Percentiles rank a stretch among this genome's conserved stretches.
Evolutionary conservation across 2,797 vertebrate genomes (phyloP).

Genomic region (Vireo griseus): DNA sequence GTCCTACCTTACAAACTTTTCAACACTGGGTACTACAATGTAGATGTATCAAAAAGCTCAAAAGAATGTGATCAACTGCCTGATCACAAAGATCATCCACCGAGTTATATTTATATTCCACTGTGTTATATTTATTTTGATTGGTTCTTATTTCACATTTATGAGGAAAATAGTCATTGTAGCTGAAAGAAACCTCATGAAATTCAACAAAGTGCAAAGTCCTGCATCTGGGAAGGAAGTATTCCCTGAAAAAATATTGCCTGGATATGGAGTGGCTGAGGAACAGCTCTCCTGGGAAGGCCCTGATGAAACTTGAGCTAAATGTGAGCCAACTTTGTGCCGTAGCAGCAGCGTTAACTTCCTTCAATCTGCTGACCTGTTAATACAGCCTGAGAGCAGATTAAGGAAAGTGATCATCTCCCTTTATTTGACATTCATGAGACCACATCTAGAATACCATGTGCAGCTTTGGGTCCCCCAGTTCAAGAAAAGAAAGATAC

Average conservation of each 20-base stretch:
- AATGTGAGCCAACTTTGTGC: not conserved
- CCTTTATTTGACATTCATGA: not conserved
- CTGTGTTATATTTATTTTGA: not conserved
- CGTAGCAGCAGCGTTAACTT: fast-evolving
- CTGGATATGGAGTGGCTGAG: not conserved
- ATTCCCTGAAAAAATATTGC: not conserved
- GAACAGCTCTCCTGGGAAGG: not conserved
- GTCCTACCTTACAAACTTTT: not conserved
- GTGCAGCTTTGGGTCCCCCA: not conserved
- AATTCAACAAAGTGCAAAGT: not conserved
- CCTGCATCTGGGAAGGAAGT: not conserved
- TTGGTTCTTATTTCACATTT: not conserved
- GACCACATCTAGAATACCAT: not conserved
- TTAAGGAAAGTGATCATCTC: not conserved
- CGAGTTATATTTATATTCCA: not conserved
- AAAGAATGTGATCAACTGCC: not conserved
- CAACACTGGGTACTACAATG: no score
- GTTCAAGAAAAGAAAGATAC: not conserved
- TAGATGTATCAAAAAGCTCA: not conserved
- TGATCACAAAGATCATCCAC: not conserved
- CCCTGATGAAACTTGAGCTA: not conserved
- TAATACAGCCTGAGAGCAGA: not conserved
- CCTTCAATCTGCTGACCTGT: not conserved
- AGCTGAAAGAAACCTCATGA: not conserved
- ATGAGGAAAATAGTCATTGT: not conserved